A percentile compares a stretch with the other conserved stretches of the same genome.
These are phyloP conservation scores for Merodon equestris DNA, from an alignment of 2,888 invertebrate genomes.

Conservation along the genomic window DNA sequence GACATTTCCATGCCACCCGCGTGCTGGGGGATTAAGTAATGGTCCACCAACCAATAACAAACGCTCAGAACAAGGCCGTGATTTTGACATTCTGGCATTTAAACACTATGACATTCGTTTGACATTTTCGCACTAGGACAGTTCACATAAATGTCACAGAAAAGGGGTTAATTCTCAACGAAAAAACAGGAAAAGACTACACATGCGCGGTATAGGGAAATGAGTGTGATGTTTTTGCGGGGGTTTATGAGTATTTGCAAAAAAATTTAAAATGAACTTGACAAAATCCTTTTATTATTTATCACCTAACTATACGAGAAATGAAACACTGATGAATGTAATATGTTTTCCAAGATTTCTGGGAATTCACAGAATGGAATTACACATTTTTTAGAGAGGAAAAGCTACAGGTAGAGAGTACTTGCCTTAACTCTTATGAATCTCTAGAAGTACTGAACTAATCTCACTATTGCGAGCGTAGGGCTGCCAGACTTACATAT, in stretches of 20 bases:
- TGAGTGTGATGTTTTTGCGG: no score
- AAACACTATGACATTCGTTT: slow-evolving; percentile 56
- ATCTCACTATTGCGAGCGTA: neutral
- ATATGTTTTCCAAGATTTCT: neutral
- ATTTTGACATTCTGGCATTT: slow-evolving; percentile 52
- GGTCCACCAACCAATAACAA: slow-evolving; percentile 36
- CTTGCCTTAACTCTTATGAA: slow-evolving; percentile 52
- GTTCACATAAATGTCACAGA: slow-evolving; percentile 23
- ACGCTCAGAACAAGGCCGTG: slow-evolving; percentile 45
- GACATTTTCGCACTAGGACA: slow-evolving; percentile 39
- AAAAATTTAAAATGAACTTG: neutral
- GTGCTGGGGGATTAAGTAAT: no score
- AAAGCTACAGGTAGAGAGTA: slow-evolving; percentile 59
- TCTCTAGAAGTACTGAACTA: slow-evolving; percentile 36
- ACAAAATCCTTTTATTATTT: neutral
- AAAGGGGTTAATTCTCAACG: neutral
- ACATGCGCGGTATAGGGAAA: slow-evolving; percentile 34
- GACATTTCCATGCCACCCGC: slow-evolving; percentile 14
- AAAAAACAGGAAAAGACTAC: neutral
- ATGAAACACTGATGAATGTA: neutral
- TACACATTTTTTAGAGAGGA: slow-evolving; percentile 5
- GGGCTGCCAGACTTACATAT: slow-evolving; percentile 47
- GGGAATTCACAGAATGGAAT: neutral
- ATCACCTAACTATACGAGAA: neutral
- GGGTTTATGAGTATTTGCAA: neutral